Percentiles rank a stretch among this genome's conserved stretches.
These are phyloP conservation scores for Stictonetta naevosa DNA, from an alignment of 2,113 vertebrate genomes.

Conservation along the genomic window DNA sequence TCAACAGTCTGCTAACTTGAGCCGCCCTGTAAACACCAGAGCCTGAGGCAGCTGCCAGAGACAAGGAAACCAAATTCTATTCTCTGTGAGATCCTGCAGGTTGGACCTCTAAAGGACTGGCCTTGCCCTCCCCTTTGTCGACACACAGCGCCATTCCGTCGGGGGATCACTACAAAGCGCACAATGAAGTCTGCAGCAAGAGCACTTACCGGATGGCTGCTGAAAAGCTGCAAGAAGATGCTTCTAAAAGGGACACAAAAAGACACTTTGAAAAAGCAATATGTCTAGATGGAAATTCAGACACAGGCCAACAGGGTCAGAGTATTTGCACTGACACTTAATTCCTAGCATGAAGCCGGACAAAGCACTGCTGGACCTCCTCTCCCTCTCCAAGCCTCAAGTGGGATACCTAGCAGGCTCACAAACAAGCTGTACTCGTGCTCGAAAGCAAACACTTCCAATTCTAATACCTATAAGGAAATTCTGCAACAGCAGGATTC, in stretches of 20 bases:
- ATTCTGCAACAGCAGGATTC: neutral
- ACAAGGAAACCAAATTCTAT: neutral
- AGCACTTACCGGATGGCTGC: neutral
- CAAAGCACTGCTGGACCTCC: neutral
- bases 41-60: neutral
- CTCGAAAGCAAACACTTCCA: neutral
- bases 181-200: neutral
- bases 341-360: neutral
- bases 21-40: too few species aligned
- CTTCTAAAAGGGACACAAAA: neutral
- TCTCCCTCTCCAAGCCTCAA: too few species aligned
- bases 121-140: neutral
- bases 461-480: neutral
- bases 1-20: neutral
- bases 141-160: neutral
- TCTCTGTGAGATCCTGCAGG: neutral
- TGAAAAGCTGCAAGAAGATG: neutral
- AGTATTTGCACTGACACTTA: neutral
- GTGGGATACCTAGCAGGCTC: neutral
- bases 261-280: neutral
- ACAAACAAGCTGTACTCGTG: too few species aligned
- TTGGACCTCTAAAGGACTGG: neutral
- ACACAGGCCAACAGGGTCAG: neutral
- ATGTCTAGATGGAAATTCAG: neutral
- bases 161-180: neutral